Conservation (phyloP, 2,797 vertebrate species). For the Nothura maculosa region DNA sequence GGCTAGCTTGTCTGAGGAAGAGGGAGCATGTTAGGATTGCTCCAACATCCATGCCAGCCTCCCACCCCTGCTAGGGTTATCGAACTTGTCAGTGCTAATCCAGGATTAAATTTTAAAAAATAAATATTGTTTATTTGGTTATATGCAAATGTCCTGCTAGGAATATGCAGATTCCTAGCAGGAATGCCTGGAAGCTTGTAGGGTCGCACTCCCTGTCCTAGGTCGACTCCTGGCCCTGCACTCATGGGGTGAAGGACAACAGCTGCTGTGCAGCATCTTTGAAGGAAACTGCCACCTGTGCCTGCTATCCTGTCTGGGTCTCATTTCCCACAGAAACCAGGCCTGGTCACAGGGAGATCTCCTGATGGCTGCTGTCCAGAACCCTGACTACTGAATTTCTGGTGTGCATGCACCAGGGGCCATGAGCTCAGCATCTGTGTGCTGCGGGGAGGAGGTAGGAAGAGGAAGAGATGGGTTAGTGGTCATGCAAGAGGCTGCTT, state of each 20-base stretch:
- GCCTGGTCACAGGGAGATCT: not conserved
- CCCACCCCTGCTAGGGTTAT: not conserved
- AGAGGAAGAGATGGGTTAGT: slow-evolving; percentile 52
- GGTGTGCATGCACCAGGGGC: not conserved
- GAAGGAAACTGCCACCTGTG: not conserved
- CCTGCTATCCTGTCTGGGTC: not conserved
- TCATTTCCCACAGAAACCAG: not conserved
- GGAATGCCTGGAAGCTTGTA: not conserved
- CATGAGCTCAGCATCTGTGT: not conserved
- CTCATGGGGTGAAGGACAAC: not conserved
- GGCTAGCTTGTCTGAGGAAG: not conserved
- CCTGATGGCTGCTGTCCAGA: not conserved
- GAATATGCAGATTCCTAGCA: too few relatives aligned
- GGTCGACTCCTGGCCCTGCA: not conserved
- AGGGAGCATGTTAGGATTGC: not conserved
- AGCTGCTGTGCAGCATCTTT: not conserved
- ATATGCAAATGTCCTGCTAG: too few relatives aligned
- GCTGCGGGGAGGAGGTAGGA: not conserved
- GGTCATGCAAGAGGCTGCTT: slow-evolving; percentile 10
- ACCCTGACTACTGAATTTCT: not conserved
- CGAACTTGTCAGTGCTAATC: not conserved
- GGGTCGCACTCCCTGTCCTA: not conserved
- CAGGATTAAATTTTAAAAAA: not conserved
- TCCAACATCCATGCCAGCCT: not conserved
- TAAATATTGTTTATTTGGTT: not conserved